Evolutionary conservation across 2,797 vertebrate species (phyloP).

Genomic region (Tachyglossus aculeatus): DNA sequence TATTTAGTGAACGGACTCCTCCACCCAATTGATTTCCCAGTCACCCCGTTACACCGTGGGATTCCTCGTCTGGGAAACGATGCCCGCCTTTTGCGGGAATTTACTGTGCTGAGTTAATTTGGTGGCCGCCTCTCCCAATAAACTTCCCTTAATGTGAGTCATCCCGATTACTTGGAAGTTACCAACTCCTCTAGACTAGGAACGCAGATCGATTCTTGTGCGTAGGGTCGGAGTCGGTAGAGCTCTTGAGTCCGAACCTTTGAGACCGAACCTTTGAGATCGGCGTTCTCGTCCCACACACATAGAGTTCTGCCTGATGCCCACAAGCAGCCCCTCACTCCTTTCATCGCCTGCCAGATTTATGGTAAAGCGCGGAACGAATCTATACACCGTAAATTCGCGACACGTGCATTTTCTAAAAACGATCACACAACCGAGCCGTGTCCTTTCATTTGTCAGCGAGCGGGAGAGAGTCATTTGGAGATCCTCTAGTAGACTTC

Average conservation of each 20-base stretch:
- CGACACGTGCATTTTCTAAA: background rate
- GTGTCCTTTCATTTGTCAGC: background rate
- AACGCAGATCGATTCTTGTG: conserved; percentile 6
- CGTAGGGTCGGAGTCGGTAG: background rate
- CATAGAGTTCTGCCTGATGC: background rate
- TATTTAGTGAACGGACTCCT: background rate
- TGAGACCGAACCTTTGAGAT: conserved; percentile 15
- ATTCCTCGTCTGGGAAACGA: background rate
- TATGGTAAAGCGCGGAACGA: conserved; percentile 24
- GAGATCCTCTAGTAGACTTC: conserved; percentile 36
- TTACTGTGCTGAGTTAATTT: background rate
- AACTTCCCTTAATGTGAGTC: background rate
- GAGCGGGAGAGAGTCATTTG: conserved; percentile 1
- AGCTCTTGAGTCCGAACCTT: conserved; percentile 16
- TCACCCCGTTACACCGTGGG: background rate
- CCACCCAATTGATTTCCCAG: background rate
- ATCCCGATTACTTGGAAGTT: background rate
- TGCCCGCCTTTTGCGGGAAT: background rate
- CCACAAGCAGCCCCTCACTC: background rate
- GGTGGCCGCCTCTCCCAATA: conserved; percentile 8
- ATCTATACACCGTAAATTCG: background rate
- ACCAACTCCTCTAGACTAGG: background rate
- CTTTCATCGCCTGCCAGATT: conserved; percentile 11
- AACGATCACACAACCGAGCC: conserved; percentile 4
- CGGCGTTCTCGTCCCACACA: background rate